These are phyloP conservation scores for Macquaria ambigua DNA, from an alignment of 2,113 vertebrate species.

Conservation along the genomic window DNA sequence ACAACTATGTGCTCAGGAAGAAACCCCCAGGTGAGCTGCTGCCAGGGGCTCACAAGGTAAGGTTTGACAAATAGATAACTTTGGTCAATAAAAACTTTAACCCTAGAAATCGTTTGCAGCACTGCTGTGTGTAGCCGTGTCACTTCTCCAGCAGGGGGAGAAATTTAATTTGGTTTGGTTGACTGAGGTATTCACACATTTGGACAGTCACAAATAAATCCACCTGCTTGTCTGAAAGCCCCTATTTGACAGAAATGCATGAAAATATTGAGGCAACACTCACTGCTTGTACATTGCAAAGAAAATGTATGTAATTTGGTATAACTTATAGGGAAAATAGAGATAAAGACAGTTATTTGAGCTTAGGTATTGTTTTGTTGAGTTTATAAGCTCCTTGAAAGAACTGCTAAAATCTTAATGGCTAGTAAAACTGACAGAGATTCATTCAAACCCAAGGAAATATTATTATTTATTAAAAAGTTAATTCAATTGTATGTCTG, in stretches of 20 bases:
- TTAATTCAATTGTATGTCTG: background rate
- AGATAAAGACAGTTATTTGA: no score
- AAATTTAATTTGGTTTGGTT: background rate
- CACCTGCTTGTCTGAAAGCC: no score
- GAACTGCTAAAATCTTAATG: background rate
- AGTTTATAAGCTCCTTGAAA: background rate
- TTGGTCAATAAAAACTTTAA: background rate
- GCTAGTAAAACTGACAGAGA: no score
- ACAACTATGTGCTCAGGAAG: conserved; percentile 91
- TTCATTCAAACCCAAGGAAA: background rate
- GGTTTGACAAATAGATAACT: background rate
- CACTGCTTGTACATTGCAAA: background rate
- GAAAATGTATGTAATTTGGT: no score
- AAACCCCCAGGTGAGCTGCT: conserved; percentile 92
- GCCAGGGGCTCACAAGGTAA: conserved; percentile 90
- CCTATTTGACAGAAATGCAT: background rate
- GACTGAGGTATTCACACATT: background rate
- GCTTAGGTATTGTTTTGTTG: background rate
- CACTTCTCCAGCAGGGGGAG: conserved; percentile 28
- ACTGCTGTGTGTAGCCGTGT: background rate
- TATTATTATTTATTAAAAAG: background rate
- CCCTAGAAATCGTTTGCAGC: background rate
- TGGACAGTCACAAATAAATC: background rate
- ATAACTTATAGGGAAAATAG: no score
- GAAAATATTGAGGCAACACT: no score